Conservation (phyloP, 2,113 vertebrate species). For the Macrotus californicus region DNA sequence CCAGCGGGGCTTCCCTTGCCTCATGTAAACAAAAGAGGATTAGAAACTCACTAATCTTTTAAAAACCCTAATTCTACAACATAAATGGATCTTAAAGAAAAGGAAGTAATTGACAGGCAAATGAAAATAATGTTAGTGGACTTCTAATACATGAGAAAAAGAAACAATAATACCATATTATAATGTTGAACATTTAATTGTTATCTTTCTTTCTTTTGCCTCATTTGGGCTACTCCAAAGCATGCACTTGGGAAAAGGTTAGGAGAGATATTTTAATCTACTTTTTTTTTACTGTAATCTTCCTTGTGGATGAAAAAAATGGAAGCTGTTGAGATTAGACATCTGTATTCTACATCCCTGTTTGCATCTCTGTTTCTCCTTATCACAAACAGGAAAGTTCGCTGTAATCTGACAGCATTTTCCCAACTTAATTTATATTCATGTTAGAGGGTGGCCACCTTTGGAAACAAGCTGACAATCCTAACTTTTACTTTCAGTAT, state of each 20-base stretch:
- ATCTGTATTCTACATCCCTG: background rate
- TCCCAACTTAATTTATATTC: conserved; percentile 10
- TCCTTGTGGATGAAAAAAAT: background rate
- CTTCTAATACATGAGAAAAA: background rate
- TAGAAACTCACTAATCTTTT: background rate
- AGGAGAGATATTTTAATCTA: conserved; percentile 6
- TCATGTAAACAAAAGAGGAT: background rate
- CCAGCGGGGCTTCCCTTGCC: background rate
- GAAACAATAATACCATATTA: background rate
- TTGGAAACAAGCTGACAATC: background rate
- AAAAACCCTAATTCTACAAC: background rate
- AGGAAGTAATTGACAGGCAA: background rate
- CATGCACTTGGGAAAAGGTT: background rate
- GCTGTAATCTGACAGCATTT: conserved; percentile 11
- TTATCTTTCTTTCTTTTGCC: background rate
- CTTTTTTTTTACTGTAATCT: background rate
- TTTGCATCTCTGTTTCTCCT: background rate
- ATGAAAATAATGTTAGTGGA: background rate
- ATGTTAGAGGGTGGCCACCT: background rate
- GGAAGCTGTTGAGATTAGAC: conserved; percentile 5
- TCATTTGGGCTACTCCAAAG: background rate
- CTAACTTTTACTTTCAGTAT: conserved; percentile 14
- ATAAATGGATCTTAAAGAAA: conserved; percentile 6
- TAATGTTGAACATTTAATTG: background rate
- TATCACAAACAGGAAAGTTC: background rate